Evolutionary conservation across 1,140 invertebrate genomes (phyloP), one percentile per base, ranked within the genome.

Genomic region (Penaeus japonicus): DNA sequence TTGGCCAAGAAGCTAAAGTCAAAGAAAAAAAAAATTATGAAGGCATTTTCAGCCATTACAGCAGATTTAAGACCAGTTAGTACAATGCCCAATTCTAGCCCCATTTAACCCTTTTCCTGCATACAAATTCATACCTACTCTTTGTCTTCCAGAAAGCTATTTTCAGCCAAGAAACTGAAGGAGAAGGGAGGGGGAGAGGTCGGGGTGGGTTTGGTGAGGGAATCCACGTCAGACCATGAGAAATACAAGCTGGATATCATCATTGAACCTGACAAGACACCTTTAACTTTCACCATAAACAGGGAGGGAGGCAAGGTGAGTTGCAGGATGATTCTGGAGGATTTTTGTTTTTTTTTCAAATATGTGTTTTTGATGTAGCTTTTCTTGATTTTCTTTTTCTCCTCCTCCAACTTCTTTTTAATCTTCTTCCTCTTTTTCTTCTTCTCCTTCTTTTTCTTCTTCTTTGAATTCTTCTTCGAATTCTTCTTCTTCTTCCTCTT

Each of bases 161-260:
- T 97, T 94, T 96, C 97, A 1, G 96, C 96, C 91, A 93, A 95
- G 39, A 97, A 97, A 92, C 93, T 98, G 55, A 94, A 96, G 92
- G 95, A 96, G 88, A 97, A 96, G 92, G 93, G 96, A 54, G 93
- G 94, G 1, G 95, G 96, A 91, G 94, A 95, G 92, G 93, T 94
- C 80, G 96, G 97, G 18, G 96, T 95, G 91, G 98, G 95, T 92
- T 95, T 98, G 90, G 92, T 98, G 20, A 93, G 97, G 55, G 96
- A 97, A 92, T 96, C 96, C 92, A 95, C 96, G 92, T 94, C 94
- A 15, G 94, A 94, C 78, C 97, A 97, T 91, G 94, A 96, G 92
- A 94, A 94, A 54, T 97, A 95, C 93, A 96, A 95, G 91, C 94
- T 98, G 70, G 97, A 98, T 92, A 95, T 96, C 47, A 96, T 96